These are phyloP conservation scores for Etheostoma nigrum DNA, from an alignment of 2,797 vertebrate genomes.

Conservation along the genomic window DNA sequence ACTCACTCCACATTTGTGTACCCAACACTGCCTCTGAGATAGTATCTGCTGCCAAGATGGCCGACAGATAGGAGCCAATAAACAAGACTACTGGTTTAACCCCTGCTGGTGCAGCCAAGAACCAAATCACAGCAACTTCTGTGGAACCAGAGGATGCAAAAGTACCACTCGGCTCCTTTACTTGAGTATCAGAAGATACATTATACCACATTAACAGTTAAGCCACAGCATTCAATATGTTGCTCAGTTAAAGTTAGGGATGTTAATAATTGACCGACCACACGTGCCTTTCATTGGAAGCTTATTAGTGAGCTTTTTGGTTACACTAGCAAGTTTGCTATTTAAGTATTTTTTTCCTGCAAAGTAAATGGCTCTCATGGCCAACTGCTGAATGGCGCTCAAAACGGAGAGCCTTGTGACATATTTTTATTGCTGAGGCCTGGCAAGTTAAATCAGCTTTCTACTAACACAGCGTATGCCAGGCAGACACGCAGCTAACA, in stretches of 20 bases:
- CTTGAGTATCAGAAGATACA: neutral
- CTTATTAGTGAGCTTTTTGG: no score
- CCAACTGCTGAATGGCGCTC: no score
- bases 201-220: neutral
- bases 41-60: constrained; percentile 34
- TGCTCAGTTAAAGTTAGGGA: neutral
- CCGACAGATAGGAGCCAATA: constrained; percentile 45
- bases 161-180: neutral
- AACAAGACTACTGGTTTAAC: constrained; percentile 44
- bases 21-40: constrained; percentile 24
- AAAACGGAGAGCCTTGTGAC: no score
- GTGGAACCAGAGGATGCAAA: neutral
- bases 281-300: no score
- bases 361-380: no score
- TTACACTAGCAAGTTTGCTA: no score
- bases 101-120: constrained; percentile 22
- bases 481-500: no score
- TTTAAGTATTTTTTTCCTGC: no score
- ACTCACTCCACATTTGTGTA: constrained; percentile 12
- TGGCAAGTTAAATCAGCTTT: no score
- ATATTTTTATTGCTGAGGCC: no score
- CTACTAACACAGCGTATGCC: no score
- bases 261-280: no score
- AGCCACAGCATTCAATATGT: neutral
- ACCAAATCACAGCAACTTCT: constrained; percentile 16